Evolutionary conservation across 2,797 vertebrate species (phyloP).

Genomic region (Crenichthys baileyi): DNA sequence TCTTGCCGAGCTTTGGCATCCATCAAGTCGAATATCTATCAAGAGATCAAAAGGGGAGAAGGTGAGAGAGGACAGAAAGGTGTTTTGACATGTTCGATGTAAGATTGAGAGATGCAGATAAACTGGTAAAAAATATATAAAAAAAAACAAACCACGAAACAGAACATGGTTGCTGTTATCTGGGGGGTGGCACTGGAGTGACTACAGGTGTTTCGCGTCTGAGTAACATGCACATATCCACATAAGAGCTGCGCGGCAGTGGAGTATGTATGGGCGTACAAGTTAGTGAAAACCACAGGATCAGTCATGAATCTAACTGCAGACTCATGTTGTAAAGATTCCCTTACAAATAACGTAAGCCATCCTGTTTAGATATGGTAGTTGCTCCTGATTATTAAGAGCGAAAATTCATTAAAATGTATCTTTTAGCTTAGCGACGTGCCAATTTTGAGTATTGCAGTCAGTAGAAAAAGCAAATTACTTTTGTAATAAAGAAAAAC

Average conservation of each 20-base stretch:
- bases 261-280: neutral
- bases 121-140: conserved; percentile 4
- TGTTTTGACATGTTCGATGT: conserved; percentile 70
- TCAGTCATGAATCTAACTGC: neutral
- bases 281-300: neutral
- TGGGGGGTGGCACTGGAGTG: conserved; percentile 58
- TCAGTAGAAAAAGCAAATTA: neutral
- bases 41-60: conserved; percentile 81
- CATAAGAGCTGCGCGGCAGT: conserved; percentile 8
- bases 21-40: conserved; percentile 99
- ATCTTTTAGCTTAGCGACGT: neutral
- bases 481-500: neutral
- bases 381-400: neutral
- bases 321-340: conserved; percentile 1
- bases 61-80: conserved; percentile 45
- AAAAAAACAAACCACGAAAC: conserved; percentile 43
- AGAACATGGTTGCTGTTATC: conserved; percentile 68
- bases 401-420: neutral
- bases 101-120: conserved; percentile 64
- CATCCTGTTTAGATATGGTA: neutral
- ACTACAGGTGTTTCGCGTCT: conserved; percentile 68
- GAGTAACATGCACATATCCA: conserved; percentile 35
- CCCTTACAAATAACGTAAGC: neutral
- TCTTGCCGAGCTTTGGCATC: conserved; percentile 99
- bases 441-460: neutral